phyloP scores from a whole-genome alignment of 1,140 invertebrate species.

The Micrasema longulum region DNA sequence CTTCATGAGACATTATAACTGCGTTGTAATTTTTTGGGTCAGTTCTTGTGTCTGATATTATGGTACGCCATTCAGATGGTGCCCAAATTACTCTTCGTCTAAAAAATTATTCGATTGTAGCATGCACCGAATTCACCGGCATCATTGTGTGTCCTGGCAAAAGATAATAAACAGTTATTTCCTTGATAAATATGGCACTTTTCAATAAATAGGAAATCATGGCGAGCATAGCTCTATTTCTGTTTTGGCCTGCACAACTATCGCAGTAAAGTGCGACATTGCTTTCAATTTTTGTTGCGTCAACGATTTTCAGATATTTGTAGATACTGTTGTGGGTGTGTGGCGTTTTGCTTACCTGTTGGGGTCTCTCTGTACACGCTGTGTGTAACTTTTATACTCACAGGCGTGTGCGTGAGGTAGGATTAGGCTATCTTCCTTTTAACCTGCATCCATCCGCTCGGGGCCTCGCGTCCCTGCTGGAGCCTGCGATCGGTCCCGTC shows the following conservation, averaged over 20 bases:
- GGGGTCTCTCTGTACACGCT: too few species aligned
- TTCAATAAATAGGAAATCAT: constrained; percentile 12
- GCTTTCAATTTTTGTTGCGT: constrained; percentile 1
- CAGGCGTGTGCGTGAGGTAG: too few species aligned
- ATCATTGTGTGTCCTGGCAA: constrained; percentile 12
- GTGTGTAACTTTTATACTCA: too few species aligned
- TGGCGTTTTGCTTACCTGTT: too few species aligned
- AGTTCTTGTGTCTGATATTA: constrained; percentile 6
- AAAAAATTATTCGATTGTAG: not conserved
- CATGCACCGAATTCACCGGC: constrained; percentile 5
- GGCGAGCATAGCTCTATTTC: constrained; percentile 54
- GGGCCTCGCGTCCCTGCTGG: too few species aligned
- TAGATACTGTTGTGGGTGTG: too few species aligned
- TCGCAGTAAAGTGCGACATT: constrained; percentile 6
- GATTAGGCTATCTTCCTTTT: too few species aligned
- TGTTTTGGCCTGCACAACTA: constrained; percentile 50
- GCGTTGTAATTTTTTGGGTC: constrained; percentile 12
- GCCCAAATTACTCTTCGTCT: constrained; percentile 16
- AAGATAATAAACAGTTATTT: constrained; percentile 1
- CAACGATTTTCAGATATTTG: constrained; percentile 9
- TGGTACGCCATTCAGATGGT: constrained; percentile 8
- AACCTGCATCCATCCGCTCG: too few species aligned
- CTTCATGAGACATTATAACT: not conserved
- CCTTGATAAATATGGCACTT: not conserved
- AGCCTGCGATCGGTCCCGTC: too few species aligned